Conservation (phyloP, 1,140 invertebrate genomes). For the Scaptomyza graminum region DNA sequence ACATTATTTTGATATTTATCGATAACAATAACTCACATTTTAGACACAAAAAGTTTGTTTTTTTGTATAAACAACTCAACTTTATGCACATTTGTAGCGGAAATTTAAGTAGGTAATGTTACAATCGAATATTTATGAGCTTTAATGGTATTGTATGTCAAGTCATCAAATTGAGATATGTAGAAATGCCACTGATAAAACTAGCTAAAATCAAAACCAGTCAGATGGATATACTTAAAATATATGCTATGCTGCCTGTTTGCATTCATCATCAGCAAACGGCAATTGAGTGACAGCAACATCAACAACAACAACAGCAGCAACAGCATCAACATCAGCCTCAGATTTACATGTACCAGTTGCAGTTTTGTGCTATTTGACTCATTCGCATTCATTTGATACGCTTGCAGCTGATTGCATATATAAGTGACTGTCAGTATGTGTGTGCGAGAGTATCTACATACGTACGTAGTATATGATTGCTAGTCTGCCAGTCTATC, state of each 20-base stretch:
- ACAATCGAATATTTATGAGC: constrained; percentile 65
- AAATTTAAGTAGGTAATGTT: constrained; percentile 11
- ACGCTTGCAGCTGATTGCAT: constrained; percentile 65
- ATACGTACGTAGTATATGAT: background rate
- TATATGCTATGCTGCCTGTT: constrained; percentile 49
- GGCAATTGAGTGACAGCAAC: constrained; percentile 65
- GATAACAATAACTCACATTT: background rate
- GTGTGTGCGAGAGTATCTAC: no score
- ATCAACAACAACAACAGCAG: constrained; percentile 23
- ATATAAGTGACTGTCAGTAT: constrained; percentile 50
- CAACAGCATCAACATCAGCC: constrained; percentile 35
- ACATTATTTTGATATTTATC: no score
- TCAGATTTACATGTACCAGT: constrained; percentile 72
- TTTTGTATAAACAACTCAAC: no score
- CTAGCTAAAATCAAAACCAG: constrained; percentile 8
- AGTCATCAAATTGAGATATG: constrained; percentile 57
- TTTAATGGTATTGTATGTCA: constrained; percentile 53
- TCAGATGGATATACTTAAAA: constrained; percentile 21
- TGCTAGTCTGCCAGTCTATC: constrained; percentile 5
- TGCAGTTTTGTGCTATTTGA: constrained; percentile 51
- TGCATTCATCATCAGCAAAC: constrained; percentile 61
- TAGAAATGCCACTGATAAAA: constrained; percentile 10
- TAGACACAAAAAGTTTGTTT: background rate
- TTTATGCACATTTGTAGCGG: constrained; percentile 1
- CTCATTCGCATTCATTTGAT: constrained; percentile 70